Evolutionary conservation across 2,797 vertebrate species (phyloP).

Genomic region (Morelia viridis): DNA sequence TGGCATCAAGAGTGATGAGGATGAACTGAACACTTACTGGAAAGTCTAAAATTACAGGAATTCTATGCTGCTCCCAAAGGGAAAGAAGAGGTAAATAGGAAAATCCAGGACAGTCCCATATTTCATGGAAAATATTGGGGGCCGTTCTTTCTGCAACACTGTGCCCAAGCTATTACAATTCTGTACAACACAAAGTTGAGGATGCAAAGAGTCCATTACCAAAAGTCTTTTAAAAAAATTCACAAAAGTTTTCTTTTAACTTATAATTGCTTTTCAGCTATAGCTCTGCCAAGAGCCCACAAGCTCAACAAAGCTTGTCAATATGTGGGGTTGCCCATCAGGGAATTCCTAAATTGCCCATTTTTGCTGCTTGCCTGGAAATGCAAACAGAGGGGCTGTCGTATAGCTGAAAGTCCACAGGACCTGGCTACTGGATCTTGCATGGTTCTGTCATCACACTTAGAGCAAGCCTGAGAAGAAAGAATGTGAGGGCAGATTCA

Average conservation of each 20-base stretch:
- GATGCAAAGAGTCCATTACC: neutral
- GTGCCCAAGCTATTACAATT: neutral
- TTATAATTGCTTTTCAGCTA: neutral
- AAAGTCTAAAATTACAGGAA: slow-evolving; percentile 20
- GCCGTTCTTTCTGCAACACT: neutral
- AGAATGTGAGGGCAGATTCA: neutral
- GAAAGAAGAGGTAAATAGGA: neutral
- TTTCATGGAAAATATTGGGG: rapidly evolving
- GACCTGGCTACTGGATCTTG: neutral
- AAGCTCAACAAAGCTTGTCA: neutral
- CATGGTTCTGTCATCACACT: neutral
- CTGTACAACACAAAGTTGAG: neutral
- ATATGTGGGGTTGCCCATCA: neutral
- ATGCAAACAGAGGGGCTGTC: neutral
- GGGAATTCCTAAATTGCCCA: neutral
- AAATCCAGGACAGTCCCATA: slow-evolving; percentile 12
- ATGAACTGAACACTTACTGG: slow-evolving; percentile 28
- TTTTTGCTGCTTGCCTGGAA: neutral
- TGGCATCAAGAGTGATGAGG: slow-evolving; percentile 42
- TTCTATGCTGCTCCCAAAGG: neutral
- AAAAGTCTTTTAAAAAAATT: neutral
- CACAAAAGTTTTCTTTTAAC: neutral
- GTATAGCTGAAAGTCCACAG: neutral
- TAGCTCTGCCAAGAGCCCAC: neutral
- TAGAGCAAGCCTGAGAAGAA: neutral